Percentiles rank a stretch among this genome's conserved stretches.
Conservation (phyloP, 2,888 invertebrate species). For the Subacronicta megacephala region DNA sequence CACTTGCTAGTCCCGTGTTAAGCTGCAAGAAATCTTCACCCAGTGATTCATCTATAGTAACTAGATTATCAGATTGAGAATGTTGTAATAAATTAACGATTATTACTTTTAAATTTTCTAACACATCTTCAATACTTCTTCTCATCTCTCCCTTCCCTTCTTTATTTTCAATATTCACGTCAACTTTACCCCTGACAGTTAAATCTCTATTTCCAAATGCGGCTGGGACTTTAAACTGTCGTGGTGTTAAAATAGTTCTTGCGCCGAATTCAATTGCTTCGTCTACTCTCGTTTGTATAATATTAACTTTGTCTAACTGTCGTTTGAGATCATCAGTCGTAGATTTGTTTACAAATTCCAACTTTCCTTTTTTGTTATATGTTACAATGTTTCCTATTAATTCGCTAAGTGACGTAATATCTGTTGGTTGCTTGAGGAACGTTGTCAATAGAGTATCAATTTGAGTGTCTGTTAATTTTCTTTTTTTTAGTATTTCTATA, state of each 20-base stretch:
- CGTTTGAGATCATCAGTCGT: conserved; percentile 5
- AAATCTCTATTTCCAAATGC: conserved; percentile 48
- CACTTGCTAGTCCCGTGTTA: conserved; percentile 34
- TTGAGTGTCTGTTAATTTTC: neutral
- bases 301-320: conserved; percentile 17
- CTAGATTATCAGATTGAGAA: conserved; percentile 1
- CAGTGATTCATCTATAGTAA: conserved; percentile 30
- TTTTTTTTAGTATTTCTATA: conserved; percentile 23
- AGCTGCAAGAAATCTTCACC: conserved; percentile 15
- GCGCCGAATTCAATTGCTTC: conserved; percentile 31
- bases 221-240: conserved; percentile 36
- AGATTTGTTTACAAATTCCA: conserved; percentile 26
- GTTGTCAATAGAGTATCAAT: neutral
- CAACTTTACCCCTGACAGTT: conserved; percentile 23
- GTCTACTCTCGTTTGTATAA: conserved; percentile 12
- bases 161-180: conserved; percentile 17
- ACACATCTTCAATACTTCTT: conserved; percentile 13
- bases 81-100: conserved; percentile 17
- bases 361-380: conserved; percentile 18
- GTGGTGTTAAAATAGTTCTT: conserved; percentile 15
- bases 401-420: conserved; percentile 7
- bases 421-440: conserved; percentile 15
- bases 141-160: too few species aligned
- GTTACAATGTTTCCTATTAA: conserved; percentile 21
- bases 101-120: conserved; percentile 12